Evolutionary conservation across 1,140 invertebrate species (phyloP), one percentile per base, ranked within the genome.

Genomic region (Centruroides sculpturatus): DNA sequence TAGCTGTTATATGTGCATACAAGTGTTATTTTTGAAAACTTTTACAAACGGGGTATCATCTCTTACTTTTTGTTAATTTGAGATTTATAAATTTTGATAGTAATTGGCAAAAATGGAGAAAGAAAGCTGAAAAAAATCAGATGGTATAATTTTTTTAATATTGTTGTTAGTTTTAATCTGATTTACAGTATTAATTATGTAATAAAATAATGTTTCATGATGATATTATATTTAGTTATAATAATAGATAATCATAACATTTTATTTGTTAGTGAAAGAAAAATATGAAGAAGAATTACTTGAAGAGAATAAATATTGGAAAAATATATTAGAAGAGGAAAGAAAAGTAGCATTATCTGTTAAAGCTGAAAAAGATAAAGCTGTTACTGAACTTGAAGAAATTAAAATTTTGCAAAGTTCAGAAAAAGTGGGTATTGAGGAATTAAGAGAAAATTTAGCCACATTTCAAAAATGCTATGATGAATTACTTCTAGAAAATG

Each of bases 401-500:
- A 10, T 54, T 5, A 41, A 34, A 35, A 11, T 34, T 35, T 8
- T 13, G 34, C 13, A 34, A 8, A 54, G 35, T 34, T 10, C 34
- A 23, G 35, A 35, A 35, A 34, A 63, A 59, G 72, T 75, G 64
- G 66, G 77, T 62, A 73, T 80, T 47, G 74, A 76, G 67, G 73
- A 76, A 65, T 67, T 74, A 13, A 65, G 73, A 56, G 58, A 62
- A 35, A 72, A 72, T 66, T 55, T 76, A 7, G 74, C 77, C 52
- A 66, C 69, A 5, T 56, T 74, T 1, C 65, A 81, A 68, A 72
- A 77, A 66, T 66, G 78, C 0, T 67, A 78, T 56, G 74, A 78
- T 67, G 79, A 79, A 66, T 75, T 71, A 11, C 67, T 68, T 46
- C 67, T 76, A 61, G 73, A 80, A 50, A 78, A 71, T 64, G 75